Base-by-base conservation (phyloP, 2,888 invertebrate species). In the Apocheima hispidaria region DNA sequence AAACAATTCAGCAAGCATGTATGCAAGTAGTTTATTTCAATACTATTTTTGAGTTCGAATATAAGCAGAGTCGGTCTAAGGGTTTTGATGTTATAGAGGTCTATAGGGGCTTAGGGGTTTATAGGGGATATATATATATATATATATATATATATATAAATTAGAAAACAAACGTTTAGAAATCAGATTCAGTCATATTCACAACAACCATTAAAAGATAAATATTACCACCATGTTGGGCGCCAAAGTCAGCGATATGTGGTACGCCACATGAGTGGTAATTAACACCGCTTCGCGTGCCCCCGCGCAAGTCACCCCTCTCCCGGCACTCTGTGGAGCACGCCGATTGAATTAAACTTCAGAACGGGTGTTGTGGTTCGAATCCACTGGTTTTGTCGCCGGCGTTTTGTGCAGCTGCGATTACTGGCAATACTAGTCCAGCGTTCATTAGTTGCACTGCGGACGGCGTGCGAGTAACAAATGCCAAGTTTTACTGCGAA, bases 321-420 rank as follows among this genome's bases (percentile, higher is more conserved):
- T 66, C 65, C 64, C 46, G 71, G 52, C 82, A 79, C 81, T 79
- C 81, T 83, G 79, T 81, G 86, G 83, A 82, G 84, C 84, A 83
- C 87, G 84, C 84, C 88, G 91, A 91, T 92, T 91, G 92, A 92
- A 92, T 92, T 92, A 92, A 92, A 92, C 89, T 92, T 91, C 81
- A 83, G 87, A 86, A 86, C 84, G 84, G 85, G 88, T 89, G 90
- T 89, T 91, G 90, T 84, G 91, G 91, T 87, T 84, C 86, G 75
- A 84, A 83, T 82, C 82, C 86, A 84, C 88, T 82, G 88, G 88
- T 90, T 90, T 88, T 88, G 91, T 88, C 87, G 84, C 79, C 72
- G 78, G 79, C 86, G 83, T 84, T 88, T 84, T 85, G 86, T 86
- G 86, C 88, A 89, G 86, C 87, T 88, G 86, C 84, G 87, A 89